Base-by-base conservation (phyloP, 2,113 vertebrate genomes). In the Benthochromis sp. region DNA sequence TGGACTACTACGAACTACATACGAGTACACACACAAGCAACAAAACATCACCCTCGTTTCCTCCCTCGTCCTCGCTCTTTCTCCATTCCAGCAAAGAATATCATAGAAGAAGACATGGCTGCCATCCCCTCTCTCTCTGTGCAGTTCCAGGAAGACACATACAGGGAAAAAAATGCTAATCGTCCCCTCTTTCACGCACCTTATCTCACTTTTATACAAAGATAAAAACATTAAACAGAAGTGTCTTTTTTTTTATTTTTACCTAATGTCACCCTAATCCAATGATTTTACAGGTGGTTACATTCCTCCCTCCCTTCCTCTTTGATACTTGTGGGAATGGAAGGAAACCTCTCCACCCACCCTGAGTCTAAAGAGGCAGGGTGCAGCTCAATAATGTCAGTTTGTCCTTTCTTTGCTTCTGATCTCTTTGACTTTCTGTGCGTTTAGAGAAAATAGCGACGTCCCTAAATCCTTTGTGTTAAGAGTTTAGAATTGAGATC, bases 71-170 rank as follows among this genome's bases (percentile, higher is more conserved):
- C 85, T 92, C 90, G 85, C 83, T 82, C 91, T 93, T 95, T 95
- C 95, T 96, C 95, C 95, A 95, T 95, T 95, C 95, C 89, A 55
- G 54, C 83, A 81, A 8, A 95, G 95, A 96, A 96, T 92, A 96
- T 96, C 95, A 96, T 96, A 94, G 94, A 96, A 94, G 94, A 95
- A 93, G 95, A 95, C 92, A 36, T 29, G 84, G 93, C 92, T 87
- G 89, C 92, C 12, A 7, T 50, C 63, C 43, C 36, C 81, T 27
- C 82, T 81, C 81, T 66, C 61, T 66, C 61, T 66, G 61, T 66
- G 92, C 93, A 93, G 92, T 93, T 86, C 86, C 54, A 40, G 83
- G 88, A 92, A 84, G 86, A 38, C 83, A 69, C 61, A 66, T 38
- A 38, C 61, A 38, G 10, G 61, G 31, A 76, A 83, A 87, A 87